phyloP scores from a whole-genome alignment of 2,888 invertebrate species.

The Orchestes rusci region DNA sequence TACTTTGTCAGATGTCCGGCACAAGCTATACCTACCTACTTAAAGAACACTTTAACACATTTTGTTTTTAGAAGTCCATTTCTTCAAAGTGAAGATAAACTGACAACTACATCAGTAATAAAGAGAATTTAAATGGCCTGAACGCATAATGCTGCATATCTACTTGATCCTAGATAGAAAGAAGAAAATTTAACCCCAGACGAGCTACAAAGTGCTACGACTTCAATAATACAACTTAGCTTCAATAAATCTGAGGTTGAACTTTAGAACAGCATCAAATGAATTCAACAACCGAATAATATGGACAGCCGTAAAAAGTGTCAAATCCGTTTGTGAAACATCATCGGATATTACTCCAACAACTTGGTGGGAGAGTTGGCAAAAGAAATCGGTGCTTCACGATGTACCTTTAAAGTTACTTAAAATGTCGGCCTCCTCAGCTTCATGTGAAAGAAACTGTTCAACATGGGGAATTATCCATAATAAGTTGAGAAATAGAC shows the following conservation, averaged over 20 bases:
- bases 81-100: constrained; percentile 3
- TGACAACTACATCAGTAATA: neutral
- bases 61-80: constrained; percentile 7
- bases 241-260: constrained; percentile 7
- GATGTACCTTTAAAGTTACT: constrained; percentile 10
- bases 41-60: constrained; percentile 4
- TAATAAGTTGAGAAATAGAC: neutral
- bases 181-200: constrained; percentile 15
- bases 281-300: constrained; percentile 14
- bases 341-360: constrained; percentile 6
- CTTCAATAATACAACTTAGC: constrained; percentile 11
- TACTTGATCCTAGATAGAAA: constrained; percentile 17
- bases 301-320: constrained; percentile 15
- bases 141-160: constrained; percentile 9
- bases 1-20: constrained; percentile 6
- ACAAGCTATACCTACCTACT: constrained; percentile 4
- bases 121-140: constrained; percentile 6
- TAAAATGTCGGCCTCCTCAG: constrained; percentile 6
- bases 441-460: constrained; percentile 6
- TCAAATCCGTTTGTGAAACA: constrained; percentile 15
- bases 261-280: constrained; percentile 16
- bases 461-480: constrained; percentile 2
- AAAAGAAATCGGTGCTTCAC: constrained; percentile 11
- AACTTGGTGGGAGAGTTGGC: constrained; percentile 9
- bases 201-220: constrained; percentile 14